These are phyloP conservation scores for Isotomurus palustris DNA, from an alignment of 2,888 invertebrate genomes.

Conservation along the genomic window DNA sequence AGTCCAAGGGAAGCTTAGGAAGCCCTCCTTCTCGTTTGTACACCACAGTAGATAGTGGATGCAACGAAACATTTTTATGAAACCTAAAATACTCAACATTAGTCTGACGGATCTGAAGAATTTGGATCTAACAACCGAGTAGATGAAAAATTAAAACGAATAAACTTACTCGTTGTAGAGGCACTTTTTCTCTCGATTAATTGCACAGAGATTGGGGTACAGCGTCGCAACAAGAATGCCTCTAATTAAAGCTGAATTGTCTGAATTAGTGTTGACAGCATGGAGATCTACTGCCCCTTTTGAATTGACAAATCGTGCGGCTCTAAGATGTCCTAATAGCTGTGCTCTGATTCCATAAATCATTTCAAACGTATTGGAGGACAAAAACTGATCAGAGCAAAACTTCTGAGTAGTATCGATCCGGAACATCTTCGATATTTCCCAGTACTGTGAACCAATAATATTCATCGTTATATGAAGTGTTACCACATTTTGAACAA, in stretches of 20 bases:
- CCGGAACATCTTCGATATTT: conserved; percentile 50
- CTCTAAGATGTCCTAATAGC: conserved; percentile 72
- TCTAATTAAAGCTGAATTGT: conserved; percentile 86
- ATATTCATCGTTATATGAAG: background rate
- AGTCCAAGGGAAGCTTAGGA: conserved; percentile 63
- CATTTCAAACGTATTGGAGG: conserved; percentile 81
- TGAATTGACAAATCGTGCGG: conserved; percentile 58
- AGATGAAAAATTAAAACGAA: background rate
- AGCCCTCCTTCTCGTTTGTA: conserved; percentile 12
- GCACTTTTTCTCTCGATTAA: conserved; percentile 17
- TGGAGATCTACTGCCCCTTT: conserved; percentile 60
- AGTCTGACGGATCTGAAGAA: background rate
- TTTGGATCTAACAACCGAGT: background rate
- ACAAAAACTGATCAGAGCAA: conserved; percentile 70
- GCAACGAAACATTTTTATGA: conserved; percentile 60
- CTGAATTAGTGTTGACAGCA: conserved; percentile 75
- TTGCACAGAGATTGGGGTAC: conserved; percentile 70
- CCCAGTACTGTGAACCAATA: conserved; percentile 49
- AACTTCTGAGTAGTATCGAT: conserved; percentile 14
- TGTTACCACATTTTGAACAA: background rate
- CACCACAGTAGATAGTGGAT: conserved; percentile 60
- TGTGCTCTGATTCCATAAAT: conserved; percentile 79
- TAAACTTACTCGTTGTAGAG: conserved; percentile 29
- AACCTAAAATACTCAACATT: conserved; percentile 10
- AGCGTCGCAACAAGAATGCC: conserved; percentile 81